Evolutionary conservation across 2,797 vertebrate genomes (phyloP).

Genomic region (Lates japonicus): DNA sequence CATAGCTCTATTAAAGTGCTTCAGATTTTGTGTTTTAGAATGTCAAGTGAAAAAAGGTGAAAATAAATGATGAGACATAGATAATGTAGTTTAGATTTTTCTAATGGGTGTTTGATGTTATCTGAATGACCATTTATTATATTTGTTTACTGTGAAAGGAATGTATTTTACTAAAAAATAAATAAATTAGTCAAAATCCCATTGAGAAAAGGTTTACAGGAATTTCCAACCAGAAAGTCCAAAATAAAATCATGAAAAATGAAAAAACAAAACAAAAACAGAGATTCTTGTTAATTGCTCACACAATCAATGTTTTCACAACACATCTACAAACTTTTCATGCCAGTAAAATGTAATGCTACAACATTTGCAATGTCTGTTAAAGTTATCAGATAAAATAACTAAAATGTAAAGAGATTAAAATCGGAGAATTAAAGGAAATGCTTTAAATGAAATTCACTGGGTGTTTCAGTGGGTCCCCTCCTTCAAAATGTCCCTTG

Average conservation of each 20-base stretch:
- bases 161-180: slow-evolving; percentile 6
- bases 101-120: not conserved
- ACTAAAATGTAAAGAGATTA: slow-evolving; percentile 58
- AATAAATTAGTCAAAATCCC: slow-evolving; percentile 3
- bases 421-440: slow-evolving; percentile 52
- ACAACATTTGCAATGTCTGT: slow-evolving; percentile 86
- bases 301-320: slow-evolving; percentile 62
- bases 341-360: slow-evolving; percentile 82
- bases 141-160: slow-evolving; percentile 7
- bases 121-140: slow-evolving; percentile 27
- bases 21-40: slow-evolving; percentile 63
- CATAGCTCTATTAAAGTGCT: slow-evolving; percentile 78
- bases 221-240: slow-evolving; percentile 12
- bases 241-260: slow-evolving; percentile 38
- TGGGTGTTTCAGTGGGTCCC: slow-evolving; percentile 69
- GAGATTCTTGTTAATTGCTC: slow-evolving; percentile 34
- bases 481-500: slow-evolving; percentile 72
- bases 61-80: slow-evolving; percentile 11
- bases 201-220: slow-evolving; percentile 18
- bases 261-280: slow-evolving; percentile 20
- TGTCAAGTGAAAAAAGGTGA: slow-evolving; percentile 8
- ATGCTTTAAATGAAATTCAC: slow-evolving; percentile 56
- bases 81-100: slow-evolving; percentile 24
- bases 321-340: slow-evolving; percentile 57
- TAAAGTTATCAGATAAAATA: slow-evolving; percentile 53